Evolutionary conservation across 2,888 invertebrate species (phyloP).

Genomic region (Drosophila testacea): DNA sequence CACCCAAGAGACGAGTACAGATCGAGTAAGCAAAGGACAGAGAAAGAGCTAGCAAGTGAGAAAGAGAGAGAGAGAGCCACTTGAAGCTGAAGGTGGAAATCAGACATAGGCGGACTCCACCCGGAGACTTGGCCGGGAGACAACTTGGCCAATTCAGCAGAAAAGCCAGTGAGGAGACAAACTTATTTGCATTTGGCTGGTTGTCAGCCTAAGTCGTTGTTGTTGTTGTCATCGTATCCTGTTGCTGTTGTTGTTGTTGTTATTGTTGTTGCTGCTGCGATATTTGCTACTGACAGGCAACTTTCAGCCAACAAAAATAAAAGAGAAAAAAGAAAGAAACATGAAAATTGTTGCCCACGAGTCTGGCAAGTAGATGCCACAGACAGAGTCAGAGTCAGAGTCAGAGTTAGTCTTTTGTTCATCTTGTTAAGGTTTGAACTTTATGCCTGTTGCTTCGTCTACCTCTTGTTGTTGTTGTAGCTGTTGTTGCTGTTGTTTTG

Average conservation of each 20-base stretch:
- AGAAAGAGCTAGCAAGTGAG: conserved; percentile 8
- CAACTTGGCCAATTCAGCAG: conserved; percentile 69
- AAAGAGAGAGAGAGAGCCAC: conserved; percentile 9
- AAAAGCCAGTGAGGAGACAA: conserved; percentile 58
- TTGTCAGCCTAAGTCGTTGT: conserved; percentile 32
- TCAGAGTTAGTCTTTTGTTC: conserved; percentile 64
- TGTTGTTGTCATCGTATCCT: conserved; percentile 43
- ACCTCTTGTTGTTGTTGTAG: conserved; percentile 17
- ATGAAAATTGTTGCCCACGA: conserved; percentile 82
- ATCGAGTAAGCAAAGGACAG: conserved; percentile 3
- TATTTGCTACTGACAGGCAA: conserved; percentile 68
- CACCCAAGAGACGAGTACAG: conserved; percentile 35
- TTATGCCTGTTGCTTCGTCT: conserved; percentile 64
- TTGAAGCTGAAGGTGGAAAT: conserved; percentile 55
- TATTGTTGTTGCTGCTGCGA: conserved; percentile 30
- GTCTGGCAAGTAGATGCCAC: conserved; percentile 64
- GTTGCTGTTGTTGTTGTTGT: conserved; percentile 19
- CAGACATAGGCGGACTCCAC: conserved; percentile 33
- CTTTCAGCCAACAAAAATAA: conserved; percentile 19
- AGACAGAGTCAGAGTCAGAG: conserved; percentile 13
- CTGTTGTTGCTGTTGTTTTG: conserved; percentile 32
- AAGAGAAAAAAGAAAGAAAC: conserved; percentile 48
- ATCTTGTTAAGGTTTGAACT: conserved; percentile 79
- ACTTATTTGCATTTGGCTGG: conserved; percentile 73
- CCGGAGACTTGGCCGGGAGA: conserved; percentile 7